phyloP scores from a whole-genome alignment of 2,888 invertebrate species.

The Drosophila borealis region DNA sequence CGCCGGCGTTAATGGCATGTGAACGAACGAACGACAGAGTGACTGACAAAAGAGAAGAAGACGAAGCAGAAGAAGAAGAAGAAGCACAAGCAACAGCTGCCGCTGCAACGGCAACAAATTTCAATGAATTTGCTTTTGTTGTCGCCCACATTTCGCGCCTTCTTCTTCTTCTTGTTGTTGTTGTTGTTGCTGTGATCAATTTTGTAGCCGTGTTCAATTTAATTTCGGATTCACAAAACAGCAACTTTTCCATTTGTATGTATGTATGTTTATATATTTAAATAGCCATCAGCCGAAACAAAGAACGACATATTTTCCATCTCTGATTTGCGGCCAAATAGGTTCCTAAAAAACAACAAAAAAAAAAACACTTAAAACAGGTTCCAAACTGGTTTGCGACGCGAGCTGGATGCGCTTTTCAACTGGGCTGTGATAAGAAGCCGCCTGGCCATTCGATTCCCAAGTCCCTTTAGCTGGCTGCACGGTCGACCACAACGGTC shows the following conservation, averaged over 20 bases:
- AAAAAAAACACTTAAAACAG: slow-evolving; percentile 4
- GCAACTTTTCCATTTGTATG: too few species aligned
- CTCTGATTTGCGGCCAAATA: slow-evolving; percentile 1
- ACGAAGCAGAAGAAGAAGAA: slow-evolving; percentile 5
- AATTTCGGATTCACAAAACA: slow-evolving; percentile 31
- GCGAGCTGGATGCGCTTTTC: background rate
- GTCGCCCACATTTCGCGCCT: slow-evolving; percentile 4
- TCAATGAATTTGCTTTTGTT: slow-evolving; percentile 27
- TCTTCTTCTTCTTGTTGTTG: too few species aligned
- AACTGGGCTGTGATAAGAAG: slow-evolving; percentile 6
- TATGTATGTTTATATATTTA: too few species aligned
- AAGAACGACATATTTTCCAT: slow-evolving; percentile 9
- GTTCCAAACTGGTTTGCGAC: slow-evolving; percentile 8
- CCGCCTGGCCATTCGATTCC: background rate
- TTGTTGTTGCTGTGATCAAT: background rate
- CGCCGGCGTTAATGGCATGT: slow-evolving; percentile 53
- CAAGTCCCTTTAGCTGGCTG: slow-evolving; percentile 20
- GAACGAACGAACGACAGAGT: slow-evolving; percentile 40
- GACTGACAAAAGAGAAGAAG: slow-evolving; percentile 16
- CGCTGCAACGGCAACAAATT: slow-evolving; percentile 19
- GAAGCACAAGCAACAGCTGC: slow-evolving; percentile 7
- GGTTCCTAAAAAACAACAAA: background rate
- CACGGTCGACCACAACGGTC: slow-evolving; percentile 60
- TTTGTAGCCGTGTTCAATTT: slow-evolving; percentile 4
- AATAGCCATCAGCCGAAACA: slow-evolving; percentile 1